Evolutionary conservation across 2,888 invertebrate genomes (phyloP).

Genomic region (Tenthredo mesomela): DNA sequence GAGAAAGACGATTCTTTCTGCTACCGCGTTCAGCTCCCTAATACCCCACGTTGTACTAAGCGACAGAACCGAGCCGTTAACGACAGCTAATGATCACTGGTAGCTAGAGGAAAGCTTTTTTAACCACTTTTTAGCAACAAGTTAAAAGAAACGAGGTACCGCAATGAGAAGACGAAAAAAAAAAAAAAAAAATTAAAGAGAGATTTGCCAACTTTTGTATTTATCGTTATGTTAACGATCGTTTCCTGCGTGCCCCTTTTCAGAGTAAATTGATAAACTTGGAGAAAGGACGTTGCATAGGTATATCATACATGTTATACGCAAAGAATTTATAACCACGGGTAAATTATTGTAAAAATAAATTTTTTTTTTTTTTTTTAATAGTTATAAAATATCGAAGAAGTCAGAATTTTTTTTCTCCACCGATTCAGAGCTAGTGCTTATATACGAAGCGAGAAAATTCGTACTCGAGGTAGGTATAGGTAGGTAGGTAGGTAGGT

Average conservation of each 20-base stretch:
- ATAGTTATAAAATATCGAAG: background rate
- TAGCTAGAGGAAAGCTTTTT: background rate
- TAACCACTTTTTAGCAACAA: background rate
- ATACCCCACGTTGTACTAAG: slow-evolving; percentile 23
- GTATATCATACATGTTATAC: too few species aligned
- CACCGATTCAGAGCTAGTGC: background rate
- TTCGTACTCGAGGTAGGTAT: background rate
- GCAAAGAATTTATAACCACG: background rate
- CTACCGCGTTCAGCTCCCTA: background rate
- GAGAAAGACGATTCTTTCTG: slow-evolving; percentile 36
- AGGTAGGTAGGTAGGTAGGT: background rate
- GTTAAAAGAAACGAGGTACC: background rate
- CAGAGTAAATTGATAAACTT: background rate
- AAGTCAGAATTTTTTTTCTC: background rate
- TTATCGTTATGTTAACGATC: background rate
- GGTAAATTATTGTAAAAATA: background rate
- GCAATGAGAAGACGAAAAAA: background rate
- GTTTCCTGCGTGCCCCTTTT: background rate
- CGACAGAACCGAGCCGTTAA: slow-evolving; percentile 32
- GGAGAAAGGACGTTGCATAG: background rate
- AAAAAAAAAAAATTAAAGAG: background rate
- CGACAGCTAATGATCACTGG: slow-evolving; percentile 45
- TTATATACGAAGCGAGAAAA: background rate
- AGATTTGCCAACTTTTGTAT: background rate
- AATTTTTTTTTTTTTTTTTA: background rate